phyloP scores from a whole-genome alignment of 2,888 invertebrate genomes.

The Homarus gammarus region DNA sequence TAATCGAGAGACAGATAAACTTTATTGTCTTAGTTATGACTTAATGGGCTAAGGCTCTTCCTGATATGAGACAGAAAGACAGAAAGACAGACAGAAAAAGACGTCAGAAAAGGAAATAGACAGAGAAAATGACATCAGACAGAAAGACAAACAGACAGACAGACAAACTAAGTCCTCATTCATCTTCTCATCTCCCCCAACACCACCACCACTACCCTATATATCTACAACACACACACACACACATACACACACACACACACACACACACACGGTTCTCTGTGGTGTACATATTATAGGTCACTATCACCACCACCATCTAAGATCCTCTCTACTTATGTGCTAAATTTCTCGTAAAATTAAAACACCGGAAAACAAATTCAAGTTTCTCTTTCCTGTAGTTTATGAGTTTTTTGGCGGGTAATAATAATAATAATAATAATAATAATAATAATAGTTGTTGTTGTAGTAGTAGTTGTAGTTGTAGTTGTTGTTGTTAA shows the following conservation, averaged over 20 bases:
- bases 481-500: too few relatives aligned
- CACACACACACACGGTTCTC: too few relatives aligned
- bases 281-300: too few relatives aligned
- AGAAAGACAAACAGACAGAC: background rate
- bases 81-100: slow-evolving; percentile 1
- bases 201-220: background rate
- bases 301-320: background rate
- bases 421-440: too few relatives aligned
- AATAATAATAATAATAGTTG: too few relatives aligned
- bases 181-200: background rate
- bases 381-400: too few relatives aligned
- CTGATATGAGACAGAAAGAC: background rate
- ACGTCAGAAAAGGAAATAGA: background rate
- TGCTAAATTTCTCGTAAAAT: background rate
- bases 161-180: too few relatives aligned
- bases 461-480: too few relatives aligned
- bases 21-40: background rate
- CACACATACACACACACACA: too few relatives aligned
- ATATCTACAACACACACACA: too few relatives aligned
- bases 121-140: background rate
- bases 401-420: too few relatives aligned
- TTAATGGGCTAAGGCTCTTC: background rate
- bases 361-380: too few relatives aligned
- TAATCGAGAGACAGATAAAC: background rate
- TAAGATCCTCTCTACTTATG: background rate